Base-by-base conservation (phyloP, 2,113 vertebrate species). In the Boulengerochromis microlepis region DNA sequence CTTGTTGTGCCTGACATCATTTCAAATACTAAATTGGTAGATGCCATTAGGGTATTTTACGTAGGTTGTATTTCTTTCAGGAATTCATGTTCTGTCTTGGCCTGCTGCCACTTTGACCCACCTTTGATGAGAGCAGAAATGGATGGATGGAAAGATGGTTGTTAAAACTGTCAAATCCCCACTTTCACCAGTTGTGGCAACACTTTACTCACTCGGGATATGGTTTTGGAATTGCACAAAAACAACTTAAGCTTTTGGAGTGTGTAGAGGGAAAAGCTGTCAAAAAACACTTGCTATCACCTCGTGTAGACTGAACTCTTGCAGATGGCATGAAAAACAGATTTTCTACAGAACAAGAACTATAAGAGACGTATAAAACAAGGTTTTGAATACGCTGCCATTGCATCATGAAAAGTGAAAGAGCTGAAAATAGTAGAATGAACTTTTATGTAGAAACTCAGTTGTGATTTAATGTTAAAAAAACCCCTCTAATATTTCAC, bases 201-300 rank as follows among this genome's bases (percentile, higher is more conserved):
- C 83, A 85, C 53, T 81, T 56, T 5, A 38, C 22, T 57, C 83
- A 87, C 86, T 42, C 4, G 71, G 86, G 69, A 85, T 33, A 35
- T 12, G 31, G 33, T 56, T 85, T 47, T 92, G 38, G 59, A 85
- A 85, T 74, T 81, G 82, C 87, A 85, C 31, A 50, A 84, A 83
- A 33, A 15, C 47, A 35, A 61, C 84, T 92, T 81, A 45, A 71
- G 81, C 31, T 89, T 88, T 85, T 83, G 24, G 84, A 54, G 82
- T 26, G 57, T 81, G 84, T 42, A 78, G 61, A 87, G 86, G 84
- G 89, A 82, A 81, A 33, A 16, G 22, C 74, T 91, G 91, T 93
- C 88, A 93, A 80, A 89, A 90, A 52, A 50, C 83, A 13, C 66
- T 86, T 76, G 26, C 53, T 82, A 83, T 81, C 83, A 78, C 81